Base-by-base conservation (phyloP, 2,113 vertebrate species). In the Coryphaenoides rupestris region DNA sequence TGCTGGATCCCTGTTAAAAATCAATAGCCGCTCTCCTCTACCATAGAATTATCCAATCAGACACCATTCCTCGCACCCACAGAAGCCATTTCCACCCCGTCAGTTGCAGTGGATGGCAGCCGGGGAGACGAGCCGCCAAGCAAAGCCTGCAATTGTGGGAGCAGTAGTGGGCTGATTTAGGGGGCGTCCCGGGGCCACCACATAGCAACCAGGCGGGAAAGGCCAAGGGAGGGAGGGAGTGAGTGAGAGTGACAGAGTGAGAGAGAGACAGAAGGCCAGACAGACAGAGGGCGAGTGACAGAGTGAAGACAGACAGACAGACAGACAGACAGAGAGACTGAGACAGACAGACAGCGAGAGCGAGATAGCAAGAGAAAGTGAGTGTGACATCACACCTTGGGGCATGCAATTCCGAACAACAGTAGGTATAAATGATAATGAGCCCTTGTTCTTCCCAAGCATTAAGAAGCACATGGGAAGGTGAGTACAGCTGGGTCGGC, bases 21-120 rank as follows among this genome's bases (percentile, higher is more conserved):
- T 81, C 73, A 71, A 84, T 80, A 78, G 65, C 65, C 21, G 33
- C 62, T 75, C 70, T 58, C 21, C 62, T 72, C 69, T 74, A 80
- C 64, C 63, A 66, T n/a, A 61, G 63, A 76, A 82, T 80, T 69
- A 70, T 60, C 57, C 57, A 75, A 76, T 76, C 66, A 70, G 60
- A 49, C 19, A 0, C 68, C 4, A 45, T 62, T 65, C 65, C 58
- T 79, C 68, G 28, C 55, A 75, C 65, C 45, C 64, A 58, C 53
- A 67, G 65, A 74, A 64, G 50, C 55, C 62, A 74, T 69, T 84
- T 85, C 68, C 63, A 74, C 62, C 74, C 64, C 68, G 67, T 73
- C 74, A 73, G 58, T 58, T 69, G 22, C 58, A 78, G 60, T 45
- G 17, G 10, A 71, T 68, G 74, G 60, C 52, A 61, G 68, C 45